Conservation (phyloP, 2,888 invertebrate species). For the Andrena bucephala region DNA sequence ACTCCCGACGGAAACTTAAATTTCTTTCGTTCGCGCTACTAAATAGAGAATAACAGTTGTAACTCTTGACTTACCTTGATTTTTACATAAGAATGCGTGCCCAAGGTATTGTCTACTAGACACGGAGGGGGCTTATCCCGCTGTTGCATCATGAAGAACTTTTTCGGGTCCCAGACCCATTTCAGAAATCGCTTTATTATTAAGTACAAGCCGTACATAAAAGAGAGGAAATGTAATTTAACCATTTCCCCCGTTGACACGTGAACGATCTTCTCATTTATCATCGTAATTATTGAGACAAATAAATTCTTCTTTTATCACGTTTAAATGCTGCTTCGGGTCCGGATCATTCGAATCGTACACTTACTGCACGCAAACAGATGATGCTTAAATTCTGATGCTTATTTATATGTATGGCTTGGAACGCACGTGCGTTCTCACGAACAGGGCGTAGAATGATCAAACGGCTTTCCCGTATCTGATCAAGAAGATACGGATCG, state of each 20-base stretch:
- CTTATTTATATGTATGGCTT: not conserved
- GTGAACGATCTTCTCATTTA: constrained; percentile 83
- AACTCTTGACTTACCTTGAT: constrained; percentile 86
- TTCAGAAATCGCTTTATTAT: constrained; percentile 85
- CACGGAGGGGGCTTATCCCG: constrained; percentile 88
- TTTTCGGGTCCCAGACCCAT: constrained; percentile 86
- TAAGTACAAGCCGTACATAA: constrained; percentile 86
- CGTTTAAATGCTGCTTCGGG: not conserved
- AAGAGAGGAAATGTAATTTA: constrained; percentile 85
- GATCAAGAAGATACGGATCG: constrained; percentile 15
- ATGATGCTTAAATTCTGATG: not conserved
- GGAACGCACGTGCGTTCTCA: constrained; percentile 7
- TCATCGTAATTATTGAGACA: constrained; percentile 44
- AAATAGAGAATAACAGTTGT: not conserved
- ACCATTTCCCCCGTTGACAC: constrained; percentile 85
- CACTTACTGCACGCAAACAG: not conserved
- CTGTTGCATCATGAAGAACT: constrained; percentile 83
- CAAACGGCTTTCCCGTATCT: not conserved
- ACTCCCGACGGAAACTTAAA: constrained; percentile 13
- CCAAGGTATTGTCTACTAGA: constrained; percentile 87
- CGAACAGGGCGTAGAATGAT: not conserved
- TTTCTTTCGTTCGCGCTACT: not conserved
- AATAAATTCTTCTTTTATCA: not conserved
- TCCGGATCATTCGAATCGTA: not conserved
- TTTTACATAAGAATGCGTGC: constrained; percentile 88